Percentiles rank a stretch among this genome's conserved stretches.
phyloP scores from a whole-genome alignment of 2,113 vertebrate genomes.

The Mugil cephalus region DNA sequence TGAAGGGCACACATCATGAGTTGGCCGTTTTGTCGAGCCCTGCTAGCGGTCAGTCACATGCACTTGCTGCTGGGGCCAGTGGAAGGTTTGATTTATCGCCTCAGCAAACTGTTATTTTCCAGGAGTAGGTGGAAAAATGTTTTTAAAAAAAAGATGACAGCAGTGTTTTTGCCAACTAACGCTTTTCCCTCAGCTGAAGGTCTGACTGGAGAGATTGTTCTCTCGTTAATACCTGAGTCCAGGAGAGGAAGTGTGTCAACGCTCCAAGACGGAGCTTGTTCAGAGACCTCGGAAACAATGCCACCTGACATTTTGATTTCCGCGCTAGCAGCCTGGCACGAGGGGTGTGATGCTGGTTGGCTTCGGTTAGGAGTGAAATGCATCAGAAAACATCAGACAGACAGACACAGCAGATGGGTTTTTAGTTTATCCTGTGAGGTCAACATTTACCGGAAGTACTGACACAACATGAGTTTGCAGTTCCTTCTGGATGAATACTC shows the following conservation, averaged over 20 bases:
- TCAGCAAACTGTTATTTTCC: constrained; percentile 62
- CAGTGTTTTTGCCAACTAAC: constrained; percentile 55
- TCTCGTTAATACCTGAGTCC: constrained; percentile 65
- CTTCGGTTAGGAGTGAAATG: not conserved
- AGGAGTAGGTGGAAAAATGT: constrained; percentile 30
- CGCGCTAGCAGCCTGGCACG: not conserved
- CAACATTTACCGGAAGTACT: no score
- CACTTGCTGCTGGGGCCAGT: constrained; percentile 16
- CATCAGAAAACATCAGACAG: not conserved
- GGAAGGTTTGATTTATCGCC: constrained; percentile 40
- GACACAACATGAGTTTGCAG: no score
- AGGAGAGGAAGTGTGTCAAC: not conserved
- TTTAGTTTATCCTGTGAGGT: no score
- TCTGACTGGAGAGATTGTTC: constrained; percentile 51
- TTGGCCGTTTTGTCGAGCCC: constrained; percentile 45
- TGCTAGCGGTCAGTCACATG: constrained; percentile 55
- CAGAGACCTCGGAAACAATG: constrained; percentile 29
- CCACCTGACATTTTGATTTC: constrained; percentile 17
- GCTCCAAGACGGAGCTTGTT: constrained; percentile 17
- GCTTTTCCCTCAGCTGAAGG: constrained; percentile 56
- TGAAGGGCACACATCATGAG: constrained; percentile 64
- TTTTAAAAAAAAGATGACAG: constrained; percentile 11
- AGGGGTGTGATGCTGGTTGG: not conserved
- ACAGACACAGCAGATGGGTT: no score
- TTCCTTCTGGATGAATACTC: no score